A percentile compares a stretch with the other conserved stretches of the same genome.
Evolutionary conservation across 2,888 invertebrate species (phyloP).

Genomic region (Charanyca ferruginea): DNA sequence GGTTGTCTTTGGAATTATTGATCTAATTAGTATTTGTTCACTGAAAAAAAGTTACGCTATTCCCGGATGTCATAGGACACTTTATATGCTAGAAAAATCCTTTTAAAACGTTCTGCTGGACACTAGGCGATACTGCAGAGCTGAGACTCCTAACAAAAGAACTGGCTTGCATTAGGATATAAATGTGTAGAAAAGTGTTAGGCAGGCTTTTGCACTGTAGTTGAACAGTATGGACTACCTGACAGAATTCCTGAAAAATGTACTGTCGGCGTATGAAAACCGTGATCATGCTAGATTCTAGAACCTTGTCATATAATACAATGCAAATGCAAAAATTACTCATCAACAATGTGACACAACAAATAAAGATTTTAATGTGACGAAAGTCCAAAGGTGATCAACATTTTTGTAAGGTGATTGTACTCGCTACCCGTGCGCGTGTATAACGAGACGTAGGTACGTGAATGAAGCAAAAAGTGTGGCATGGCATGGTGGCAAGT

Average conservation of each 20-base stretch:
- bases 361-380: neutral
- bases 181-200: neutral
- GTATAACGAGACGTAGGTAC: neutral
- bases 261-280: constrained; percentile 9
- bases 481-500: too few relatives aligned
- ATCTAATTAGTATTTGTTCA: too few relatives aligned
- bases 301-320: neutral
- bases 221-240: too few relatives aligned
- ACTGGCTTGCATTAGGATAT: too few relatives aligned
- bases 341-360: constrained; percentile 11
- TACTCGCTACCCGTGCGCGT: neutral
- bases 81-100: too few relatives aligned
- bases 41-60: too few relatives aligned
- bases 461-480: neutral
- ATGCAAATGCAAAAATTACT: constrained; percentile 30
- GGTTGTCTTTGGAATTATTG: too few relatives aligned
- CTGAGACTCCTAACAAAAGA: too few relatives aligned
- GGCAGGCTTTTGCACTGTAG: too few relatives aligned
- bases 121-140: neutral
- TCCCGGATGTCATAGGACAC: neutral
- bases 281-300: constrained; percentile 25
- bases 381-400: constrained; percentile 22
- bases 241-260: neutral
- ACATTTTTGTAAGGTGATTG: constrained; percentile 24
- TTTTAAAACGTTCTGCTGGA: neutral